Conservation (phyloP, 2,797 vertebrate genomes). For the Cossypha caffra region DNA sequence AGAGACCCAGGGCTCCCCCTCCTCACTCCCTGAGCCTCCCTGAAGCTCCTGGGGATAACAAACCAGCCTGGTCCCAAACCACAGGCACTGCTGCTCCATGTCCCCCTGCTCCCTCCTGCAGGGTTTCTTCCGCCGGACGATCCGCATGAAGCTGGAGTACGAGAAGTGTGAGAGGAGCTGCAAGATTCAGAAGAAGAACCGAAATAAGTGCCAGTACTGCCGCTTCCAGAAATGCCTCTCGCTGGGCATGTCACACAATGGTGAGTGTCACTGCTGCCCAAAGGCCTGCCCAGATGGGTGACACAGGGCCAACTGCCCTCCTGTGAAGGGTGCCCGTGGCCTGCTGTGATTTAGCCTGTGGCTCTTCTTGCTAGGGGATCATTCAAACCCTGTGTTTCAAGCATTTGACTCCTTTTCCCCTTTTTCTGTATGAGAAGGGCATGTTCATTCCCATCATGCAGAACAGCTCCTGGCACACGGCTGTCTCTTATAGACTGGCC, state of each 20-base stretch:
- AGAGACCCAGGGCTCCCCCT: background rate
- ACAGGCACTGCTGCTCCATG: background rate
- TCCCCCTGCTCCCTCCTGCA: conserved; percentile 29
- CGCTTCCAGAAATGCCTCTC: conserved; percentile 99
- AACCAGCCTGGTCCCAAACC: background rate
- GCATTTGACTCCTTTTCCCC: background rate
- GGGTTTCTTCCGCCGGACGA: conserved; percentile 97
- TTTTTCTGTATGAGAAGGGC: background rate
- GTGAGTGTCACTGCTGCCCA: conserved; percentile 74
- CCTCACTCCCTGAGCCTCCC: background rate
- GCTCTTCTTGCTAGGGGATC: background rate
- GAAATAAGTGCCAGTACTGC: conserved; percentile 99
- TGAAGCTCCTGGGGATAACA: background rate
- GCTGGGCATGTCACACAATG: conserved; percentile 97
- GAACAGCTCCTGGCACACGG: background rate
- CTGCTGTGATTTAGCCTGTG: background rate
- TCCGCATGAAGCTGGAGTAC: conserved; percentile 97
- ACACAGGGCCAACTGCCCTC: background rate
- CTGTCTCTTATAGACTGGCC: background rate
- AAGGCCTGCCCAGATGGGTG: background rate
- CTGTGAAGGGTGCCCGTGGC: background rate
- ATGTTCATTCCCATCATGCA: accelerated
- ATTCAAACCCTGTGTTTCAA: background rate
- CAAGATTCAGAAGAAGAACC: conserved; percentile 98
- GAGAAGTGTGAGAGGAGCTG: conserved; percentile 94